These are phyloP conservation scores for Papilio helenus DNA, from an alignment of 1,140 invertebrate species.

Conservation along the genomic window DNA sequence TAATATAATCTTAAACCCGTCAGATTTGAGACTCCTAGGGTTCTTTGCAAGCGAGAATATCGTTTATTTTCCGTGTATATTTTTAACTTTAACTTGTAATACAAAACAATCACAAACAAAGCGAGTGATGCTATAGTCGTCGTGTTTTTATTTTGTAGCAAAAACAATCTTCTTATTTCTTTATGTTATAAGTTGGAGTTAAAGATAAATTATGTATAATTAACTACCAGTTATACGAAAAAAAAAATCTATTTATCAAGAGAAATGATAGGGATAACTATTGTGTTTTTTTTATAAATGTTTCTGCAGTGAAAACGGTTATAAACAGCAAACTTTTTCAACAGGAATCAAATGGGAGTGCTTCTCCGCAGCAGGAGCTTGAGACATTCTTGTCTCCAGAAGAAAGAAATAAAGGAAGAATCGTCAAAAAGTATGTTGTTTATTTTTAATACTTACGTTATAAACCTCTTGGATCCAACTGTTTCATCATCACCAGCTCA, in stretches of 20 bases:
- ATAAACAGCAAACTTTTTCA: not conserved
- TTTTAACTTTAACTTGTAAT: not conserved
- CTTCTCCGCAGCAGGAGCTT: conserved; percentile 65
- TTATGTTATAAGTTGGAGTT: not conserved
- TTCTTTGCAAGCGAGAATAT: not conserved
- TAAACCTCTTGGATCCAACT: no score
- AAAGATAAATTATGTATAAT: no score
- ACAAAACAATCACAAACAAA: not conserved
- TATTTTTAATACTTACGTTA: not conserved
- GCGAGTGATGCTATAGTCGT: not conserved
- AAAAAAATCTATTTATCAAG: no score
- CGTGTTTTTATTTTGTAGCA: not conserved
- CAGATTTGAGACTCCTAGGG: no score
- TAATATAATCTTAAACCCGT: not conserved
- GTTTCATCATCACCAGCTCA: no score
- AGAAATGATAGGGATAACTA: no score
- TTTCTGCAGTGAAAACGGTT: not conserved
- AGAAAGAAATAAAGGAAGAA: conserved; percentile 62
- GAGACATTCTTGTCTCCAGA: conserved; percentile 71
- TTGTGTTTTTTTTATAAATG: no score
- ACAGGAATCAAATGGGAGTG: conserved; percentile 64
- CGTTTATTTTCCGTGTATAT: not conserved
- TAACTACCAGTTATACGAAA: no score
- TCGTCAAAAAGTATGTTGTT: conserved; percentile 68
- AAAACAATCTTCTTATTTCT: not conserved